Evolutionary conservation across 2,113 vertebrate genomes (phyloP), one percentile per base, ranked within the genome.

Genomic region (Todiramphus chloris): DNA sequence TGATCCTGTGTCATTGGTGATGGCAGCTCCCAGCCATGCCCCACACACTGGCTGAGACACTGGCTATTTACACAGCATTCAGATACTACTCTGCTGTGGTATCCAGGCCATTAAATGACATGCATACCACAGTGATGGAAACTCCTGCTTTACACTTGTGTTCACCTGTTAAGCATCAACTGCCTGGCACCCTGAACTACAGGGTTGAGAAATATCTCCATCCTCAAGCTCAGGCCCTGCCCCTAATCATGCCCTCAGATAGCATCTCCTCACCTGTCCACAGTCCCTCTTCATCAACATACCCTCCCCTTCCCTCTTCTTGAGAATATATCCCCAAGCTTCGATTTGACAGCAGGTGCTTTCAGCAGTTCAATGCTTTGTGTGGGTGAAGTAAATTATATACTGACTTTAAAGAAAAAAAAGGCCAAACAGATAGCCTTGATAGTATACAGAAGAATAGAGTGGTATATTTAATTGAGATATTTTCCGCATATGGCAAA

Each of bases 361-460:
- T 81, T 66, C 55, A 13, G 2, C 28, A 37, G 35, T 27, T 81
- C 39, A 51, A 6, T 66, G 46, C 13, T 83, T 76, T 85, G 51
- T 23, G 62, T 72, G 37, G 67, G 83, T 82, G 60, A 24, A 77
- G 10, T 51, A 84, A 78, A 88, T 66, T 31, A 31, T 58, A 85
- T 66, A 62, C 39, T 28, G 33, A 83, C 23, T 72, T 60, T 2
- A 50, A 77, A 35, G 39, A 48, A 62, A 63, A 39, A n/a, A 30
- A 28, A 30, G 10, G 3, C 1, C 31, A 77, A 35, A 83, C 2
- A 10, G 4, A 55, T 50, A 70, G 39, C 31, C 37, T 64, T 73
- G 41, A 74, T 81, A 84, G n/a, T n/a, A 56, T 33, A 70, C 12
- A 69, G 91, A 83, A 93, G 18, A 78, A 86, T 43, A 78, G 88